A percentile compares a stretch with the other conserved stretches of the same genome.
Conservation (phyloP, 53 echinoderm and acorn worm species). For the Astropecten irregularis region DNA sequence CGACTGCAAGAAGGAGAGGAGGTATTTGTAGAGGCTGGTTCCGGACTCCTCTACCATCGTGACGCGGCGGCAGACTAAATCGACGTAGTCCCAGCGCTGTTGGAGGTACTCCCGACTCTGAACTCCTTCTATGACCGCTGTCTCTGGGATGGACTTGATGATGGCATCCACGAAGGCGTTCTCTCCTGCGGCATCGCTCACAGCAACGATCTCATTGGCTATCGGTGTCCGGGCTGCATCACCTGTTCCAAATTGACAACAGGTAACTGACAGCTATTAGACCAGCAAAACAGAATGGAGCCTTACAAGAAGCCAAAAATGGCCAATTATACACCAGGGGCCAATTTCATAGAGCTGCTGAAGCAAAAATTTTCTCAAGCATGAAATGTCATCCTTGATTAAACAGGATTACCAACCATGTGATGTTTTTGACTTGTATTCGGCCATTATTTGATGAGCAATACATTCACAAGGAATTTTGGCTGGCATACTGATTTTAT, state of each 20-base stretch:
- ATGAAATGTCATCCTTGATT: too few relatives aligned
- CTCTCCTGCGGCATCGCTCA: slow-evolving; percentile 78
- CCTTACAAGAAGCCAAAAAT: too few relatives aligned
- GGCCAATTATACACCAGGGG: too few relatives aligned
- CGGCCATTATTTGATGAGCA: too few relatives aligned
- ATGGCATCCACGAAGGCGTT: slow-evolving; percentile 76
- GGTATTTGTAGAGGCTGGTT: slow-evolving; percentile 74
- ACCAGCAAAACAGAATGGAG: too few relatives aligned
- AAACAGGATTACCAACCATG: too few relatives aligned
- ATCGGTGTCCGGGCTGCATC: slow-evolving; percentile 79
- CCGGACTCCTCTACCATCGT: slow-evolving; percentile 88
- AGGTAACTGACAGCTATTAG: too few relatives aligned
- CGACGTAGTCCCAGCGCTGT: slow-evolving; percentile 85
- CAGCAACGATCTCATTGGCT: slow-evolving; percentile 82
- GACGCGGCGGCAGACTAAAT: slow-evolving; percentile 73
- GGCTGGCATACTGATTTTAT: too few relatives aligned
- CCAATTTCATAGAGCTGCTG: too few relatives aligned
- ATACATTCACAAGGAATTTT: too few relatives aligned
- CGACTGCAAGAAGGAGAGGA: slow-evolving; percentile 90
- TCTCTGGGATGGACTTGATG: slow-evolving; percentile 80
- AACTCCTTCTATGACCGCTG: slow-evolving; percentile 78
- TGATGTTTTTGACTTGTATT: too few relatives aligned
- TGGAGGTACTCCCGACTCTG: slow-evolving; percentile 73
- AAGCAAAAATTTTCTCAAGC: too few relatives aligned
- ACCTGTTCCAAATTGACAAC: slow-evolving; percentile 55